Evolutionary conservation across 2,113 vertebrate species (phyloP), one percentile per base, ranked within the genome.

Genomic region (Crotophaga sulcirostris): DNA sequence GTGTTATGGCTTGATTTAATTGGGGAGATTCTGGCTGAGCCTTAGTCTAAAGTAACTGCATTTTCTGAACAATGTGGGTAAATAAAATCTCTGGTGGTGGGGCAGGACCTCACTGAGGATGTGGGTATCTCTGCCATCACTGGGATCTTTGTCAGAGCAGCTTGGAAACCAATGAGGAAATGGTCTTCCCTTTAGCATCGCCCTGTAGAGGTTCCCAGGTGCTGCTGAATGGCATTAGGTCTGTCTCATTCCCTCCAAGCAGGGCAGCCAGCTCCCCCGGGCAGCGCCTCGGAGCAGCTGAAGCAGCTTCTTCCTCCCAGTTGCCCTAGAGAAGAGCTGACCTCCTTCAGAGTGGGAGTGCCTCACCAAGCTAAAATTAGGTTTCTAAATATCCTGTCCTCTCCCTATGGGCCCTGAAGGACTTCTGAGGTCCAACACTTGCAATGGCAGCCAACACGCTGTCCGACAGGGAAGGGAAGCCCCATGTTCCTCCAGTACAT

Each of bases 401-500:
- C 1, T 0, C 13, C 34, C 69, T 55, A 33, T 16, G 29, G 47
- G 55, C 38, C 63, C 42, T 40, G 58, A 85, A 88, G 44, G 58
- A 26, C 13, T 66, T 74, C 63, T 3, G 5, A 29, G 28, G 52
- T 36, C 34, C 33, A 40, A 4, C 3, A 1, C 12, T 52, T 31
- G 47, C 0, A 1, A 34, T 21, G n/a, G 75, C 88, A 93, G 62
- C 55, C 18, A n/a, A 23, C 25, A n/a, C 19, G 1, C 33, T 25
- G 70, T 34, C 54, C 77, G 45, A 38, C 4, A 21, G 52, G 36
- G 78, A 63, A 55, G 29, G 36, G 56, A 31, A 67, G 66, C 19
- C 34, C 13, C 60, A 26, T 0, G 0, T 31, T 63, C 23, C 49
- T 94, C 72, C n/a, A 33, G 36, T 1, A 0, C n/a, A 21, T 33